Evolutionary conservation across 2,113 vertebrate genomes (phyloP).

Genomic region (Gallinago jamesoni): DNA sequence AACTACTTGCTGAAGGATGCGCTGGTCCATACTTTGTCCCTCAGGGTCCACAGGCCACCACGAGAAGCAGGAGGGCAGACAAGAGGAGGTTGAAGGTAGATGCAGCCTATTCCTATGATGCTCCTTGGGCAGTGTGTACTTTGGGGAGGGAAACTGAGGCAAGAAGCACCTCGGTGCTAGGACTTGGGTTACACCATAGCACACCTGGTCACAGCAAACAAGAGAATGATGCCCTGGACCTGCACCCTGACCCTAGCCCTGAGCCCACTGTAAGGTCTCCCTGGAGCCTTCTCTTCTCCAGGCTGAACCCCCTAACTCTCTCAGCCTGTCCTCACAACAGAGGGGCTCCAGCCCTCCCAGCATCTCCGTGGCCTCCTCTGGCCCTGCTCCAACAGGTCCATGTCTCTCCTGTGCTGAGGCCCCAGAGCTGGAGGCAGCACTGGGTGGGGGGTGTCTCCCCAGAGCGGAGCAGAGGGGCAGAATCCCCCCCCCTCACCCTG

Average conservation of each 20-base stretch:
- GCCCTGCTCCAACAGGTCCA: not conserved
- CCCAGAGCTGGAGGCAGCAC: not conserved
- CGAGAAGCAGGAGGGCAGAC: not conserved
- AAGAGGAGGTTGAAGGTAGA: not conserved
- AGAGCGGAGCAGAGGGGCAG: not conserved
- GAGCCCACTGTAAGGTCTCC: not conserved
- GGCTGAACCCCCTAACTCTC: not conserved
- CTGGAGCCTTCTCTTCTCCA: not conserved
- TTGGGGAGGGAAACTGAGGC: not conserved
- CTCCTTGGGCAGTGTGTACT: not conserved
- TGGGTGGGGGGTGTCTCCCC: not conserved
- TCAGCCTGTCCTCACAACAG: not conserved
- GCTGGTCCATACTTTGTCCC: not conserved
- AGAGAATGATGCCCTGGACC: rapidly evolving
- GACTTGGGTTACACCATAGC: not conserved
- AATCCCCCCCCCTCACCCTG: not conserved
- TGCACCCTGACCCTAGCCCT: not conserved
- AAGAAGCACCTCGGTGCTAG: not conserved
- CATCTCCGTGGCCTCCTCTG: not conserved
- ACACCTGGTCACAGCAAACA: not conserved
- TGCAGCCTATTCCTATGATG: not conserved
- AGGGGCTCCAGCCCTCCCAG: not conserved
- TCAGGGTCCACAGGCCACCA: not conserved
- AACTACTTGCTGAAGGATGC: not conserved
- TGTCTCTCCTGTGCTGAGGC: not conserved